phyloP scores from a whole-genome alignment of 2,113 vertebrate species.

The Pseudorasbora parva region DNA sequence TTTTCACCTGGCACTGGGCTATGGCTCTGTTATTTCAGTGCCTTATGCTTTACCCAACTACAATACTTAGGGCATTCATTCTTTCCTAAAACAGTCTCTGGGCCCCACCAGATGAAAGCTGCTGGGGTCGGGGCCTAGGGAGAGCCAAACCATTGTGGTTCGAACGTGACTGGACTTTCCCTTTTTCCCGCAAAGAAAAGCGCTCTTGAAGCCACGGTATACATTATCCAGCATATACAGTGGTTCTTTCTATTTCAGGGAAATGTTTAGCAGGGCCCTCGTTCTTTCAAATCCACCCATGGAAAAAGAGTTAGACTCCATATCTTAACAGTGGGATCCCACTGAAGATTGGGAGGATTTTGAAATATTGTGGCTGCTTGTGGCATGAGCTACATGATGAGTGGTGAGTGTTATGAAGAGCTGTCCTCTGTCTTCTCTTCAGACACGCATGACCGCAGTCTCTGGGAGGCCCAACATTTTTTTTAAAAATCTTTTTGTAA shows the following conservation, averaged over 20 bases:
- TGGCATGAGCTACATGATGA: not conserved
- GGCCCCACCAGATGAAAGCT: slow-evolving; percentile 56
- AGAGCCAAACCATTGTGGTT: slow-evolving; percentile 48
- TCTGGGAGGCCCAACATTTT: slow-evolving; percentile 35
- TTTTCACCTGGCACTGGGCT: slow-evolving; percentile 69
- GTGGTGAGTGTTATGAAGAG: not conserved
- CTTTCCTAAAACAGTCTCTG: slow-evolving; percentile 70
- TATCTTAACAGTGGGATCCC: slow-evolving; percentile 23
- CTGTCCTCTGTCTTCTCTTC: not conserved
- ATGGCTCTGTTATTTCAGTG: slow-evolving; percentile 64
- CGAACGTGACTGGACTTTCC: slow-evolving; percentile 39
- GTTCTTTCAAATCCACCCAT: slow-evolving; percentile 14
- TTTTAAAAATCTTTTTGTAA: slow-evolving; percentile 53
- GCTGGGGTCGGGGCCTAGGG: slow-evolving; percentile 48
- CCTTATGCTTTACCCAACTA: slow-evolving; percentile 44
- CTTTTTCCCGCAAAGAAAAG: slow-evolving; percentile 6
- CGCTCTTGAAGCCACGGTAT: slow-evolving; percentile 21
- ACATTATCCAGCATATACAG: slow-evolving; percentile 65
- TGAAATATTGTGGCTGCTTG: slow-evolving; percentile 27
- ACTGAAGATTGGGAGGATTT: slow-evolving; percentile 12
- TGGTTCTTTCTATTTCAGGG: slow-evolving; percentile 62
- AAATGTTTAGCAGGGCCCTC: slow-evolving; percentile 64
- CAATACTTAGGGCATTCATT: slow-evolving; percentile 57
- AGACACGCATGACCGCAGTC: slow-evolving; percentile 6
- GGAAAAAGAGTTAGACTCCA: slow-evolving; percentile 33